Conservation (phyloP, 2,888 invertebrate genomes). For the Exephanes ischioxanthus region DNA sequence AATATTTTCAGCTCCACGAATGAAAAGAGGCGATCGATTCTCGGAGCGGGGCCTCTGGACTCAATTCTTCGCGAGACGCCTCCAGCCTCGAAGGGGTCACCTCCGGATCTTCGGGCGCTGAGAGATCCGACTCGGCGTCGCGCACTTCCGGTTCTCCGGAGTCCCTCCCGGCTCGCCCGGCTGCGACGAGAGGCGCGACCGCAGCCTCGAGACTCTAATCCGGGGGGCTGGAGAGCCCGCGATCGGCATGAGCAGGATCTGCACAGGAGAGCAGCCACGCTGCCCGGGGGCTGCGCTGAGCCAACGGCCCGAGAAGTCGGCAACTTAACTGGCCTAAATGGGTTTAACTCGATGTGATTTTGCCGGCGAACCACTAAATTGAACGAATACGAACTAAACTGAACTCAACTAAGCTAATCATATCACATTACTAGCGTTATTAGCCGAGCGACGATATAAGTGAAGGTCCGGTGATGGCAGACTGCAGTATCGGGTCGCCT, state of each 20-base stretch:
- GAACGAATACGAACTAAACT: constrained; percentile 85
- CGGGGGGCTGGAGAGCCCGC: constrained; percentile 15
- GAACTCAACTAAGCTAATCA: constrained; percentile 85
- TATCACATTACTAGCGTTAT: constrained; percentile 85
- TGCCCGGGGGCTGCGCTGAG: constrained; percentile 24
- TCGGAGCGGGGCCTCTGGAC: too few relatives aligned
- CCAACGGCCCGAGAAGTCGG: constrained; percentile 74
- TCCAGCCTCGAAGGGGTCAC: neutral
- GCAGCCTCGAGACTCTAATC: neutral
- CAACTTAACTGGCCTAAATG: constrained; percentile 84
- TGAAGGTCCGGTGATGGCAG: constrained; percentile 83
- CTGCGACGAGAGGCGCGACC: constrained; percentile 8
- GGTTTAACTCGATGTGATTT: constrained; percentile 85
- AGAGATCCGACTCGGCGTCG: neutral
- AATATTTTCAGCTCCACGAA: too few relatives aligned
- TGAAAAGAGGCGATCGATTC: too few relatives aligned
- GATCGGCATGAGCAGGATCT: constrained; percentile 46
- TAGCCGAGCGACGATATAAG: constrained; percentile 84
- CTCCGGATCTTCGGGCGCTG: neutral
- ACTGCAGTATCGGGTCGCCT: constrained; percentile 84
- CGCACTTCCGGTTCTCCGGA: constrained; percentile 49
- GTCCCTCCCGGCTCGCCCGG: neutral
- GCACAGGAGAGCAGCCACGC: constrained; percentile 51
- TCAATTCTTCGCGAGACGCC: too few relatives aligned
- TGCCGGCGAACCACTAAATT: constrained; percentile 84